Evolutionary conservation across 2,888 invertebrate genomes (phyloP).

Genomic region (Drepanosiphum platanoidis): DNA sequence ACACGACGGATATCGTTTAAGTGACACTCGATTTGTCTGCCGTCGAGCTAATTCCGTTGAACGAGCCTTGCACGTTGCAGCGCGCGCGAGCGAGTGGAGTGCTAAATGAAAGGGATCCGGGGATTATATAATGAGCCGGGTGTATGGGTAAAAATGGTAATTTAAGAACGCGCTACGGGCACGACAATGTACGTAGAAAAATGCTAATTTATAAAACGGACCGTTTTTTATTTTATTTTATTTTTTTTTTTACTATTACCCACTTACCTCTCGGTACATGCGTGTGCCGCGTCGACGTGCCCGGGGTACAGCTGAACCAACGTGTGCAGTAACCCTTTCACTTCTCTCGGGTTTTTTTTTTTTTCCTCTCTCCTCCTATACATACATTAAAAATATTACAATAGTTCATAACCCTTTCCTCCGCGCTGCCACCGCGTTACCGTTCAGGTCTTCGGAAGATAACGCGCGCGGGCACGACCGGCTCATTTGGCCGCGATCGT

Average conservation of each 20-base stretch:
- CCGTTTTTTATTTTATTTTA: constrained; percentile 41
- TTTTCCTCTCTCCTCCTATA: constrained; percentile 44
- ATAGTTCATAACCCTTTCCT: constrained; percentile 58
- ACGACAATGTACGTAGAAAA: constrained; percentile 57
- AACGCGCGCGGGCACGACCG: constrained; percentile 8
- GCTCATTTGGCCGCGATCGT: constrained; percentile 53
- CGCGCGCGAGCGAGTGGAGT: not conserved
- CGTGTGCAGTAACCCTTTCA: constrained; percentile 56
- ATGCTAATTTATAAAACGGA: constrained; percentile 62
- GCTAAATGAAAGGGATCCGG: constrained; percentile 59
- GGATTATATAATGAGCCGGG: constrained; percentile 60
- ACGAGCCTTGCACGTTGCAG: not conserved
- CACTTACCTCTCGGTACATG: constrained; percentile 41
- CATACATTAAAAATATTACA: constrained; percentile 58
- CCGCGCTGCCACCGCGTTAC: constrained; percentile 18
- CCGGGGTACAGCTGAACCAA: constrained; percentile 58
- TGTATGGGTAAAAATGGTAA: constrained; percentile 58
- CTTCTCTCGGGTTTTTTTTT: too few relatives aligned
- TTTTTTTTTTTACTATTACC: constrained; percentile 27
- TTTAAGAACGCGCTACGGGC: constrained; percentile 53
- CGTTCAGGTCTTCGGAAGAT: constrained; percentile 58
- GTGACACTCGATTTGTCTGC: constrained; percentile 43
- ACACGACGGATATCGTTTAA: not conserved
- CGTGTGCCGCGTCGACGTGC: constrained; percentile 1
- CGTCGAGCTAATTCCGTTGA: constrained; percentile 36